These are phyloP conservation scores for Anoplopoma fimbria DNA, from an alignment of 2,113 vertebrate species.

Conservation along the genomic window DNA sequence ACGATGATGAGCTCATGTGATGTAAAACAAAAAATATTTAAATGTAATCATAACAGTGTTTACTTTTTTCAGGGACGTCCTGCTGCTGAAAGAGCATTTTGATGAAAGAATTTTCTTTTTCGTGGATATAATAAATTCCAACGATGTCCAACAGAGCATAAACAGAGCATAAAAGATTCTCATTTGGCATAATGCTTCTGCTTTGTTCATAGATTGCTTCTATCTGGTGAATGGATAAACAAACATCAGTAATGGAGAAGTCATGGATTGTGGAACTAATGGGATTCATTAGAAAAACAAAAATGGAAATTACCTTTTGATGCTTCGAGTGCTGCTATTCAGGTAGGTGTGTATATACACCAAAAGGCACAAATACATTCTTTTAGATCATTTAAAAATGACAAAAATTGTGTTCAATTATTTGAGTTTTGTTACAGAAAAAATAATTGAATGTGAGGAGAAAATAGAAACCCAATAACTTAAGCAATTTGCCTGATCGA, in stretches of 20 bases:
- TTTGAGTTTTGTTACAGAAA: neutral
- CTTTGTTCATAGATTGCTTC: constrained; percentile 11
- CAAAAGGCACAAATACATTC: neutral
- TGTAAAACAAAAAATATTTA: neutral
- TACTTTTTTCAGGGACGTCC: neutral
- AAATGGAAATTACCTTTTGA: constrained; percentile 21
- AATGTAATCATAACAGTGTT: neutral
- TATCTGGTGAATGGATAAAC: neutral
- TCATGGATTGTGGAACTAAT: constrained; percentile 19
- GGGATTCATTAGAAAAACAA: constrained; percentile 28
- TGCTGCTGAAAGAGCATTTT: neutral
- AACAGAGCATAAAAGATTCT: constrained; percentile 6
- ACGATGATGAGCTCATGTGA: neutral
- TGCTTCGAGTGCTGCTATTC: neutral
- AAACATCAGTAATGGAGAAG: constrained; percentile 4
- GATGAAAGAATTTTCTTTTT: neutral
- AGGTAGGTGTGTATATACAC: neutral
- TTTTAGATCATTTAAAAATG: neutral
- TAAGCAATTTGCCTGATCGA: constrained; percentile 53
- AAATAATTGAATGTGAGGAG: neutral
- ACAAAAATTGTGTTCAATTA: neutral
- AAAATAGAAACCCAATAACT: constrained; percentile 18
- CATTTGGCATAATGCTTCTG: neutral
- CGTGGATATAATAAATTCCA: neutral
- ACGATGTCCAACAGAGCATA: constrained; percentile 2